Percentiles rank a stretch among this genome's conserved stretches.
phyloP scores from a whole-genome alignment of 1,140 invertebrate genomes.

The Drosophila murphyi region DNA sequence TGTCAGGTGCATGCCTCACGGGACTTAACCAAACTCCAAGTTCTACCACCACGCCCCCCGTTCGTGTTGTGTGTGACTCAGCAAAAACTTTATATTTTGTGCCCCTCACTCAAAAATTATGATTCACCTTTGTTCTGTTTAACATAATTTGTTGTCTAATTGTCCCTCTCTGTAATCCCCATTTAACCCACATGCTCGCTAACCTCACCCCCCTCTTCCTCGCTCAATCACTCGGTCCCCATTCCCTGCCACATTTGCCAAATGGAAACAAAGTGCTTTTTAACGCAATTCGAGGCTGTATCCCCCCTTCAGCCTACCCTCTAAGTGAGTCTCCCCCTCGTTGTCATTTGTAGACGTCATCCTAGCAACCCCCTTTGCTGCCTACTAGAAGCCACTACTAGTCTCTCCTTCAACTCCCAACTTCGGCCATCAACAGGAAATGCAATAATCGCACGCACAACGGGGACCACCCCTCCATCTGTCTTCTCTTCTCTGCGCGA shows the following conservation, averaged over 20 bases:
- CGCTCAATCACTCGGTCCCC: no score
- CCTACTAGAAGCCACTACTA: neutral
- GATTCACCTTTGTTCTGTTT: slow-evolving; percentile 41
- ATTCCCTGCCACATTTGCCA: slow-evolving; percentile 8
- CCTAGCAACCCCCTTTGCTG: slow-evolving; percentile 11
- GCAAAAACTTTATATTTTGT: slow-evolving; percentile 6
- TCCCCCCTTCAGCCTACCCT: neutral
- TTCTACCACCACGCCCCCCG: neutral
- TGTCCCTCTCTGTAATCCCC: slow-evolving; percentile 49
- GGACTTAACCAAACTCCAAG: neutral
- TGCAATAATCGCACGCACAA: slow-evolving; percentile 75
- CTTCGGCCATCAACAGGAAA: slow-evolving; percentile 52
- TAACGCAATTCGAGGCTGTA: slow-evolving; percentile 67
- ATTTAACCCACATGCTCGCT: no score
- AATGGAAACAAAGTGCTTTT: slow-evolving; percentile 65
- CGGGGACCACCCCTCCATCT: slow-evolving; percentile 19
- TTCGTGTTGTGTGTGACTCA: slow-evolving; percentile 8
- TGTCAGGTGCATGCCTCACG: neutral
- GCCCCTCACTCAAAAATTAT: slow-evolving; percentile 8
- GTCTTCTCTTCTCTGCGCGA: slow-evolving; percentile 6
- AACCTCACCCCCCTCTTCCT: no score
- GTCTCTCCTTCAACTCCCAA: slow-evolving; percentile 3
- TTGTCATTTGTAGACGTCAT: slow-evolving; percentile 1
- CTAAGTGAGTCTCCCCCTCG: slow-evolving; percentile 26
- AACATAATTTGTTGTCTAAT: slow-evolving; percentile 73